Percentiles rank a stretch among this genome's conserved stretches.
These are phyloP conservation scores for Meghimatium bilineatum DNA, from an alignment of 2,888 invertebrate genomes.

Conservation along the genomic window DNA sequence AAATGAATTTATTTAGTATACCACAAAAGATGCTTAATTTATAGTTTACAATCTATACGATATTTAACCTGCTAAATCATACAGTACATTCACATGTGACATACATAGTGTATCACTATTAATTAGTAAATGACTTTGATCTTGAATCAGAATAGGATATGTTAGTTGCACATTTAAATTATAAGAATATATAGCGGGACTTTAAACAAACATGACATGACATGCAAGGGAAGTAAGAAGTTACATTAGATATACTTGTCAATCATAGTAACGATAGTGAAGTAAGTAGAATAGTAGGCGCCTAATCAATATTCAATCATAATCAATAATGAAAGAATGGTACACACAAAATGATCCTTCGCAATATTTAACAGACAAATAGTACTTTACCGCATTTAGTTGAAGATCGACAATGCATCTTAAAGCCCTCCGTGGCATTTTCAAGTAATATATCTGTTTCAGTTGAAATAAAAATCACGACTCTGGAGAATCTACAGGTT, in stretches of 20 bases:
- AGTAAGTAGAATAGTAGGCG: not conserved
- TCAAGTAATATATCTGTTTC: slow-evolving; percentile 20
- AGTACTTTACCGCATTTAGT: slow-evolving; percentile 61
- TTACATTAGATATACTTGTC: not conserved
- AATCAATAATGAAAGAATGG: too few species aligned
- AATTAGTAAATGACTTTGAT: too few species aligned
- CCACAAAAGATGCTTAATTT: too few species aligned
- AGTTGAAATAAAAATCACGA: not conserved
- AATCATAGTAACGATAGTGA: not conserved
- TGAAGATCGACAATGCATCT: slow-evolving; percentile 69
- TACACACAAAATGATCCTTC: not conserved
- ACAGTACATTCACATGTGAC: too few species aligned
- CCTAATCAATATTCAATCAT: too few species aligned
- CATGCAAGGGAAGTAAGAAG: slow-evolving; percentile 22
- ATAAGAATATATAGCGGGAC: slow-evolving; percentile 24
- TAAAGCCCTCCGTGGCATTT: slow-evolving; percentile 69
- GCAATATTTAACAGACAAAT: not conserved
- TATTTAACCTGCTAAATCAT: too few species aligned
- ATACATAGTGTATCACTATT: too few species aligned
- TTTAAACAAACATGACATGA: slow-evolving; percentile 40
- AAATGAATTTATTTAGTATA: too few species aligned
- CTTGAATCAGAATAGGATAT: too few species aligned
- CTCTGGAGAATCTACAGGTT: not conserved
- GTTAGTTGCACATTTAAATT: not conserved
- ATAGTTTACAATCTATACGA: too few species aligned